Percentiles rank a stretch among this genome's conserved stretches.
phyloP scores from a whole-genome alignment of 2,888 invertebrate species.

The Apamea sordens region DNA sequence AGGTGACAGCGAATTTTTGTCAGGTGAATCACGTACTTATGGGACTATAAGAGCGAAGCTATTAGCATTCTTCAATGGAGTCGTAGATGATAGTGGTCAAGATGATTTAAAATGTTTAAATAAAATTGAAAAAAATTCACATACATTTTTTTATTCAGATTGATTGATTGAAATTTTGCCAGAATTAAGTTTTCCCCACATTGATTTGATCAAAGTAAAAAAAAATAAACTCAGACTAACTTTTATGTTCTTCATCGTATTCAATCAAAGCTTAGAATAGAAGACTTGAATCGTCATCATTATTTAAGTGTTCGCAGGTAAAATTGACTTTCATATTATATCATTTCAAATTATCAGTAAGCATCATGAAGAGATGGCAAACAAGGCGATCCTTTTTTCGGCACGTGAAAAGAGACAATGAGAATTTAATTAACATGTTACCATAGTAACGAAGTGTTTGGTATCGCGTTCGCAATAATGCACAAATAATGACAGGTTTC shows the following conservation, averaged over 20 bases:
- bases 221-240: background rate
- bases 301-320: background rate
- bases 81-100: background rate
- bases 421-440: slow-evolving; percentile 41
- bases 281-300: background rate
- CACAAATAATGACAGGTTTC: slow-evolving; percentile 62
- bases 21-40: background rate
- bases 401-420: slow-evolving; percentile 24
- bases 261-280: background rate
- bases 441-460: slow-evolving; percentile 34
- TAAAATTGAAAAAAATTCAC: background rate
- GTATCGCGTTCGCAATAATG: slow-evolving; percentile 54
- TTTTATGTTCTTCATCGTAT: background rate
- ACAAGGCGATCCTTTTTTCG: slow-evolving; percentile 16
- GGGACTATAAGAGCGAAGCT: background rate
- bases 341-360: slow-evolving; percentile 4
- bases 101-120: accelerated
- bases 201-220: background rate
- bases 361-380: background rate
- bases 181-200: background rate
- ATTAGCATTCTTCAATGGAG: no score
- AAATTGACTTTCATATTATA: background rate
- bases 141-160: background rate
- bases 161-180: background rate
- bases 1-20: background rate